Evolutionary conservation across 1,140 invertebrate species (phyloP), one percentile per base, ranked within the genome.

Genomic region (Daktulosphaira vitifoliae): DNA sequence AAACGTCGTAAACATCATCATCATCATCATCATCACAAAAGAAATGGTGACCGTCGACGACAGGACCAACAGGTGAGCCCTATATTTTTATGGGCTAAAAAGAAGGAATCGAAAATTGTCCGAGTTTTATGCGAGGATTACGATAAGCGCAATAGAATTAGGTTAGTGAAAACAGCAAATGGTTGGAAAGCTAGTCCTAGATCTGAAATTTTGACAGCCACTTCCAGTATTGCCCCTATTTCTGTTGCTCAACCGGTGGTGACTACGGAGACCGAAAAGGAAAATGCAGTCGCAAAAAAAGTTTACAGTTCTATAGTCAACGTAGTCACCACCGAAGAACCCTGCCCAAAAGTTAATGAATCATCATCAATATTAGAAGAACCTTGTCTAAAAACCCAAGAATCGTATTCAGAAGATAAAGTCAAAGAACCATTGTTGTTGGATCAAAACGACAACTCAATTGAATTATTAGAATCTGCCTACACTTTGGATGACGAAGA

Each of bases 81-180:
- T 52, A 86, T 90, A 65, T 89, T 89, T 73, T 78, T 89, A 56
- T 89, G 87, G 86, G 85, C 86, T 39, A 83, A 84, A 70, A 86
- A 88, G 73, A 78, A 82, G 67, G 84, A 88, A 71, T 84, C 85
- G 53, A 80, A 79, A 71, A 88, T 90, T 71, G 80, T 88, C 71
- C 84, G 88, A 74, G 87, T 90, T 68, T 81, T 83, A 72, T 89
- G 86, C 76, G 88, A 89, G 74, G 87, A 89, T 72, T 89, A 89
- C 77, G 87, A 89, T 75, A 33, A 6, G 5, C 5, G 29, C 11
- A 6, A 6, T 6, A 89, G 74, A 87, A 89, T 72, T 89, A 89
- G 77, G 87, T 89, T 75, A 83, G 86, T 71, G 77, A 86, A 33
- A 90, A 89, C 76, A 82, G 87, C 9, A 87, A 62, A 22, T 1